Percentiles rank a stretch among this genome's conserved stretches.
Evolutionary conservation across 2,888 invertebrate genomes (phyloP).

Genomic region (Drosophila melanosoma): DNA sequence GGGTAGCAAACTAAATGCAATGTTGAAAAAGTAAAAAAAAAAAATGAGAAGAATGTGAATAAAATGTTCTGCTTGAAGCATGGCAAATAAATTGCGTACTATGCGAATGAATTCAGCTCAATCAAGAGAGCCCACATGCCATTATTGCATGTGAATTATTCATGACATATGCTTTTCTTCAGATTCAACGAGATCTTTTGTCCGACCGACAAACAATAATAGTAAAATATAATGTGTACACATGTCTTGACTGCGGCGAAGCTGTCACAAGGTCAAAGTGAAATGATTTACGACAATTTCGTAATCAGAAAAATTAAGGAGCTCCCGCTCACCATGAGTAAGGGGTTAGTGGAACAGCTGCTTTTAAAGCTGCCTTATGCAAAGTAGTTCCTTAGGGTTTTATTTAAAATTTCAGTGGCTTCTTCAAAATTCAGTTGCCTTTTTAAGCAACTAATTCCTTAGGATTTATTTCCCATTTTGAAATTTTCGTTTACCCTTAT

Average conservation of each 20-base stretch:
- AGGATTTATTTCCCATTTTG: constrained; percentile 5
- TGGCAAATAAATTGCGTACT: constrained; percentile 64
- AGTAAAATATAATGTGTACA: constrained; percentile 8
- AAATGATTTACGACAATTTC: constrained; percentile 68
- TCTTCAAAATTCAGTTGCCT: neutral
- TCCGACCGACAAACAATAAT: constrained; percentile 44
- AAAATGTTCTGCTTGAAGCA: constrained; percentile 17
- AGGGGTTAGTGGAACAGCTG: constrained; percentile 19
- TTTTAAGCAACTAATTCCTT: neutral
- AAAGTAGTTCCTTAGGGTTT: neutral
- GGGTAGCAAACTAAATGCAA: constrained; percentile 38
- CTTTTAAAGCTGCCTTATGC: neutral
- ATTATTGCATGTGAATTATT: constrained; percentile 35
- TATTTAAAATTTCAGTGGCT: neutral
- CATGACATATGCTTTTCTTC: constrained; percentile 30
- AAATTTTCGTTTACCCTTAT: neutral
- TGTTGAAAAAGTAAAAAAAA: constrained; percentile 32
- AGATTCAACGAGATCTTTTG: constrained; percentile 39
- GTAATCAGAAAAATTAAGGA: constrained; percentile 42
- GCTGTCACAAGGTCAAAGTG: constrained; percentile 58
- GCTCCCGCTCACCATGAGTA: constrained; percentile 4
- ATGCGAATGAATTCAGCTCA: constrained; percentile 77
- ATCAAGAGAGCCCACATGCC: constrained; percentile 51
- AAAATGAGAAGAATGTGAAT: constrained; percentile 14
- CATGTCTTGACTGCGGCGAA: constrained; percentile 13